phyloP scores from a whole-genome alignment of 53 echinoderm and acorn worm genomes.

The Stichopus horrens region DNA sequence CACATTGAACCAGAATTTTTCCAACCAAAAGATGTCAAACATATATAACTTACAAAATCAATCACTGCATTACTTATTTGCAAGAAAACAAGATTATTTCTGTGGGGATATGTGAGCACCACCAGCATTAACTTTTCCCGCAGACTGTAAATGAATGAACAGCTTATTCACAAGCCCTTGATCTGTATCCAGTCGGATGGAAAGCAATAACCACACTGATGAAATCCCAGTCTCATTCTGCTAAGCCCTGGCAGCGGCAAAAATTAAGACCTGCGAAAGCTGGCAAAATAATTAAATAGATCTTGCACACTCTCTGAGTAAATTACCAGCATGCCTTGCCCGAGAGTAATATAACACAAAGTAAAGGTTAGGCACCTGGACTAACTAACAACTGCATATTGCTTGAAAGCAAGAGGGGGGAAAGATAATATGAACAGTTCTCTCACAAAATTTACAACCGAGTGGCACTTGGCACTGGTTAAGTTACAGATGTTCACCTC shows the following conservation, averaged over 20 bases:
- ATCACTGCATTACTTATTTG: too few relatives aligned
- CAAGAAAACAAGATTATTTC: neutral
- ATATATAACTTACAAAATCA: too few relatives aligned
- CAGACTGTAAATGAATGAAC: neutral
- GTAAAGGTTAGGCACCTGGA: constrained; percentile 3
- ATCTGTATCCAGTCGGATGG: neutral
- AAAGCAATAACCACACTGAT: neutral
- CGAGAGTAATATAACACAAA: neutral
- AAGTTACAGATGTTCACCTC: too few relatives aligned
- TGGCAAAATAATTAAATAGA: constrained; percentile 46
- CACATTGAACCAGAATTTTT: too few relatives aligned
- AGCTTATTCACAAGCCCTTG: neutral
- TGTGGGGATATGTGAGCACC: neutral
- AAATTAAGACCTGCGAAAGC: constrained; percentile 17
- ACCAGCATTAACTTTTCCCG: neutral
- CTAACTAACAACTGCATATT: neutral
- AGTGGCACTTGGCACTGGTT: too few relatives aligned
- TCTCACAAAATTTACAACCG: too few relatives aligned
- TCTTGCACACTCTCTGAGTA: constrained; percentile 30
- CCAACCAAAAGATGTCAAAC: too few relatives aligned
- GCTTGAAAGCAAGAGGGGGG: neutral
- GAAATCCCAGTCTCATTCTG: neutral
- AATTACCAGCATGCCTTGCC: constrained; percentile 21
- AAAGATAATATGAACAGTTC: too few relatives aligned
- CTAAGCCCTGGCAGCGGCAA: neutral